Evolutionary conservation across 1,140 invertebrate species (phyloP).

Genomic region (Littorina saxatilis): DNA sequence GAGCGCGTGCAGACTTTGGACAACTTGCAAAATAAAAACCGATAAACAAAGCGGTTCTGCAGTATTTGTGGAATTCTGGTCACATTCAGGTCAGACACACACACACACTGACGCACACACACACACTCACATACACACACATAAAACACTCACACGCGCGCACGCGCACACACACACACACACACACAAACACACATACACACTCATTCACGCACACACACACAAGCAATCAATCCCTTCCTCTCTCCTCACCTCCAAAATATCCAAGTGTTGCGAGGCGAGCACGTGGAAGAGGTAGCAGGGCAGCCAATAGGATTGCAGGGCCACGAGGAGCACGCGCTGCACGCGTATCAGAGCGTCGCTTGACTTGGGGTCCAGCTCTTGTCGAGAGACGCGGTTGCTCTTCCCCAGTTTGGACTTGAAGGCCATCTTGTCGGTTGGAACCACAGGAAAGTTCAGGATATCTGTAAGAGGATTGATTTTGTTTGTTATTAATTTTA

Average conservation of each 20-base stretch:
- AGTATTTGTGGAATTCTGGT: no score
- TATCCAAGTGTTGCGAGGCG: conserved; percentile 3
- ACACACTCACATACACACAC: no score
- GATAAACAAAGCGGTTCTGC: no score
- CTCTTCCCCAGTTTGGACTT: background rate
- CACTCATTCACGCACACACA: no score
- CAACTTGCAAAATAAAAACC: no score
- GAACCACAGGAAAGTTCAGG: conserved; percentile 26
- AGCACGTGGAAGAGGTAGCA: conserved; percentile 33
- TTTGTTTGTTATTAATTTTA: no score
- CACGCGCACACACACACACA: no score
- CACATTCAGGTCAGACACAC: no score
- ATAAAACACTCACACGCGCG: no score
- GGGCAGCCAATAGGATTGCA: conserved; percentile 28
- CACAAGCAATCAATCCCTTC: background rate
- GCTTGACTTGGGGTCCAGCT: conserved; percentile 20
- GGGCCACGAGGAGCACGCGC: conserved; percentile 1
- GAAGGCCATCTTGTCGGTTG: background rate
- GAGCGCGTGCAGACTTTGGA: no score
- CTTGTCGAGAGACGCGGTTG: background rate
- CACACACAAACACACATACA: no score
- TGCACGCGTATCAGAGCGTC: conserved; percentile 25
- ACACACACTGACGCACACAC: no score
- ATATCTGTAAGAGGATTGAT: conserved; percentile 9
- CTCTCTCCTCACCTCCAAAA: background rate